Base-by-base conservation (phyloP, 2,888 invertebrate genomes). In the Eucera pruinosa region DNA sequence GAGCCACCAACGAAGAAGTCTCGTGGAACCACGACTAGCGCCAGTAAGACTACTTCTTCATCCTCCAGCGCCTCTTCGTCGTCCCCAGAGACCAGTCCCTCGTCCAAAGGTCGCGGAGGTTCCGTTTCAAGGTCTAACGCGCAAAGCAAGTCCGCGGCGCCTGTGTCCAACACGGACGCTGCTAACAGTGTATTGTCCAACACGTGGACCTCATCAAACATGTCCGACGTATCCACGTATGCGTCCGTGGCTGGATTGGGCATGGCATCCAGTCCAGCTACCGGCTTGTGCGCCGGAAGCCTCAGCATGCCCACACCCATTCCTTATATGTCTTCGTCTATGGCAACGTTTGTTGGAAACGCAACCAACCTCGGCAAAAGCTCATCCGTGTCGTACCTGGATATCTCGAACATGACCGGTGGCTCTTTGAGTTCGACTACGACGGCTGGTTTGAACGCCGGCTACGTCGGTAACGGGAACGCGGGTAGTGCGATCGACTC, bases 401-500 rank as follows among this genome's bases (percentile, higher is more conserved):
- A 92, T 86, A 92, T 92, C 67, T 92, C 92, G 20, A 92, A 92
- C 86, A 92, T 92, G 92, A 92, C 92, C 47, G 87, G 90, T 6
- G 88, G 89, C 52, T 88, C 90, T 33, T 79, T 89, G 50, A 82
- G 80, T 61, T 72, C 87, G 20, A 71, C 57, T 54, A 58, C 70
- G 3, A 57, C 78, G 18, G 62, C 52, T n/a, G 64, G 81, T 9
- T 55, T 86, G 62, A 75, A 61, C 47, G 27, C 78, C 5, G 76
- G 80, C 33, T 89, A 87, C 65, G 79, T 83, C 54, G 78, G 69
- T 13, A 64, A 45, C 57, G 78, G 78, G 70, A 86, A 84, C 60
- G 65, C 78, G 7, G 79, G 68, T 64, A 64, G 81, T 15, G 52
- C 30, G 11, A 70, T 80, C 64, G 83, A 79, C 58, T 55, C 79